A percentile compares a stretch with the other conserved stretches of the same genome.
Conservation (phyloP, 2,888 invertebrate genomes). For the Linnaemya vulpina region DNA sequence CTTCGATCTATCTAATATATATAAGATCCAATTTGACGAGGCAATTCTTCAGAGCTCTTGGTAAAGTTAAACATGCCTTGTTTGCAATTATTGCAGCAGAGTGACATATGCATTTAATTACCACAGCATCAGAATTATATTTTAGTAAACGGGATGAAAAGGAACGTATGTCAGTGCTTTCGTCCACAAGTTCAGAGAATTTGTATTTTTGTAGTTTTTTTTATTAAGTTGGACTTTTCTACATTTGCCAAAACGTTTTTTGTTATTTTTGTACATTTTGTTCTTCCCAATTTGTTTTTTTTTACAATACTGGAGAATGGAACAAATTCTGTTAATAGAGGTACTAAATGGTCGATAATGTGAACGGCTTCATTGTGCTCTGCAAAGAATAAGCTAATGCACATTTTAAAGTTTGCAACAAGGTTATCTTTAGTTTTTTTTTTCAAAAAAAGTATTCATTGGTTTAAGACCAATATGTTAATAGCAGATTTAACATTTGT, state of each 20-base stretch:
- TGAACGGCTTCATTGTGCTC: constrained; percentile 35
- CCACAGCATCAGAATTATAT: too few relatives aligned
- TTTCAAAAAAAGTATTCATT: not conserved
- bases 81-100: too few relatives aligned
- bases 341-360: too few relatives aligned
- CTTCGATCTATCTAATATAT: constrained; percentile 9
- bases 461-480: not conserved
- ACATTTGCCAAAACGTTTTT: too few relatives aligned
- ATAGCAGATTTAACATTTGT: not conserved
- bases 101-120: too few relatives aligned
- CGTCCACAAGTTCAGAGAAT: constrained; percentile 43
- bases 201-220: constrained; percentile 15
- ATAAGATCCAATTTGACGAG: not conserved
- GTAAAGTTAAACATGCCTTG: constrained; percentile 13
- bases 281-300: constrained; percentile 28
- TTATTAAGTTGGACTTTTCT: constrained; percentile 16
- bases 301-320: constrained; percentile 22
- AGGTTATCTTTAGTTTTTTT: not conserved
- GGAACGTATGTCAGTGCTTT: too few relatives aligned
- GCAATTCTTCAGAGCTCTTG: constrained; percentile 36
- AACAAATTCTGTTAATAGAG: constrained; percentile 32
- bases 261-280: too few relatives aligned
- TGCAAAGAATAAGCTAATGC: constrained; percentile 29
- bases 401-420: constrained; percentile 3
- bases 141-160: too few relatives aligned